Conservation (phyloP, 1,140 invertebrate species). For the Camponotus vicinus region DNA sequence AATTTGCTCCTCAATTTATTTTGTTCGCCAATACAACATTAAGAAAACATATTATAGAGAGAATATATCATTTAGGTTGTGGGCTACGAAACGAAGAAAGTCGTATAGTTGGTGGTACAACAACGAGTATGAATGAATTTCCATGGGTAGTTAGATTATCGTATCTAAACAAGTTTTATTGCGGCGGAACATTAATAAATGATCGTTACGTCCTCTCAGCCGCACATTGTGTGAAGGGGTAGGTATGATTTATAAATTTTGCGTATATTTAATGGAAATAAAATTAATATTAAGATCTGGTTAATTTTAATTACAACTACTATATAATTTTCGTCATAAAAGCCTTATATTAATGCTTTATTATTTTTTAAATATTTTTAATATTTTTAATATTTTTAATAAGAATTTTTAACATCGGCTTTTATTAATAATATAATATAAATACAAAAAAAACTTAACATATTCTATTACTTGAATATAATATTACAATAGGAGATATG, state of each 20-base stretch:
- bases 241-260: slow-evolving; percentile 69
- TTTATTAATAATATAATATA: background rate
- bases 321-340: background rate
- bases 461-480: background rate
- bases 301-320: background rate
- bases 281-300: slow-evolving; percentile 19
- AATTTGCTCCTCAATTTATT: slow-evolving; percentile 3
- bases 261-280: background rate
- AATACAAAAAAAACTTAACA: background rate
- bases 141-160: slow-evolving; percentile 94
- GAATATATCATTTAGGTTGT: slow-evolving; percentile 88
- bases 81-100: slow-evolving; percentile 92
- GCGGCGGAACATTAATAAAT: slow-evolving; percentile 93
- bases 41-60: background rate
- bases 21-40: background rate
- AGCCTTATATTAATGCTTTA: background rate
- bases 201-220: slow-evolving; percentile 93
- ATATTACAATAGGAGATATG: background rate
- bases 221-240: slow-evolving; percentile 95
- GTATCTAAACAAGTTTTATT: slow-evolving; percentile 95
- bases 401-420: background rate
- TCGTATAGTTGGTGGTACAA: slow-evolving; percentile 92
- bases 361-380: background rate
- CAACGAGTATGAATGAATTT: slow-evolving; percentile 91
- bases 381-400: background rate